Base-by-base conservation (phyloP, 2,888 invertebrate species). In the Acanthosepion lycidas region DNA sequence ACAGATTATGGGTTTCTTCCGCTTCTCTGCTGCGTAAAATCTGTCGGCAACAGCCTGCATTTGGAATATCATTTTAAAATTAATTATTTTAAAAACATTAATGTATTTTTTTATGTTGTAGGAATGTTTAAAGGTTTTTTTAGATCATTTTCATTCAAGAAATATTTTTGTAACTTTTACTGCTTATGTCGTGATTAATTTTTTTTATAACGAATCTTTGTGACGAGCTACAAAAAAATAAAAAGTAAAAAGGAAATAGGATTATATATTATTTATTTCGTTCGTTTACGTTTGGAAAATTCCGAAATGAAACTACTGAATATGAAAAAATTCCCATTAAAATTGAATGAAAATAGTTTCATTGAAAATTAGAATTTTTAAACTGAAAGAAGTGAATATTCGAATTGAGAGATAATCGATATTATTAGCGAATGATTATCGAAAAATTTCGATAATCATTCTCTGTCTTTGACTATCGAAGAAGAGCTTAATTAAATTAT, bases 1-100 rank as follows among this genome's bases (percentile, higher is more conserved):
- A n/a, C n/a, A 78, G n/a, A 78, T 23, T 12, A 5, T 59, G 23
- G 23, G 20, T 55, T 55, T 55, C 55, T 59, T 59, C 33, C 78
- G n/a, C 78, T 78, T 78, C 78, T n/a, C 12, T 78, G n/a, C 78
- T 78, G 78, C 78, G 78, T 78, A 78, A n/a, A 78, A 78, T 78
- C n/a, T 15, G n/a, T 78, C 78, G n/a, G 78, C n/a, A 78, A 78
- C 78, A 78, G 78, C n/a, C 33, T 78, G 78, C 2, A n/a, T 9
- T 9, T n/a, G 9, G 15, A n/a, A 5, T n/a, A 78, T 3, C 20
- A 12, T 0, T 15, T 33, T 78, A 23, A 15, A 78, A 59, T 59
- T 23, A 23, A 59, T 78, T n/a, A 78, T 78, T 78, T 78, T n/a
- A n/a, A 33, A 78, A 78, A 28, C n/a, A 78, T n/a, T 78, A n/a